Conservation (phyloP, 2,113 vertebrate genomes). For the Eclectus roratus region DNA sequence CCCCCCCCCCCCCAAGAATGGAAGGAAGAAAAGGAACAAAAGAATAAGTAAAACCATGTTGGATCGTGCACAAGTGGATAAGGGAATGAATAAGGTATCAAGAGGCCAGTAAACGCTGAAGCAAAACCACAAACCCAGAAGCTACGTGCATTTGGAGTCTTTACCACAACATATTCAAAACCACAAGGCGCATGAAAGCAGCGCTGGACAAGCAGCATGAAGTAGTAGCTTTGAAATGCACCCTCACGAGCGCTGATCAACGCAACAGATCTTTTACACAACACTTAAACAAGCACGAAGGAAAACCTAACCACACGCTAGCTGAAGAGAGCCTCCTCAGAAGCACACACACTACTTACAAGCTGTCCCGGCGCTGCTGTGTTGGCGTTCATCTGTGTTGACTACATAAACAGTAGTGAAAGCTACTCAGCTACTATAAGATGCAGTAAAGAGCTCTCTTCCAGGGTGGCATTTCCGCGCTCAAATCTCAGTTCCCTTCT, state of each 20-base stretch:
- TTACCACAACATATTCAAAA: not conserved
- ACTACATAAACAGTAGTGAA: fast-evolving
- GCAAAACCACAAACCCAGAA: not conserved
- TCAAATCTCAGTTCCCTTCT: not conserved
- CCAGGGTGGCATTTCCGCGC: not conserved
- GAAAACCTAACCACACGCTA: not conserved
- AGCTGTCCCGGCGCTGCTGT: not conserved
- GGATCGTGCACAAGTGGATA: not conserved
- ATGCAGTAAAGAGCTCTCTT: fast-evolving
- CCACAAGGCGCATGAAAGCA: not conserved
- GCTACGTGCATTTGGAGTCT: not conserved
- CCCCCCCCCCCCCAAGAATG: too few relatives aligned
- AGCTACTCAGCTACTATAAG: not conserved
- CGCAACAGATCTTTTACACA: not conserved
- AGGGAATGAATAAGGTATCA: not conserved
- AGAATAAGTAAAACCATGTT: not conserved
- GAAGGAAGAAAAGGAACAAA: not conserved
- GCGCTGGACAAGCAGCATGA: fast-evolving
- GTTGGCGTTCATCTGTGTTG: not conserved
- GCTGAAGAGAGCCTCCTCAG: not conserved
- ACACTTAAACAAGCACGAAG: not conserved
- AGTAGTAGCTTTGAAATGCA: fast-evolving
- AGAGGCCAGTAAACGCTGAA: not conserved
- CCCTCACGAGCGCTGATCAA: not conserved
- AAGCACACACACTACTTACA: not conserved